These are phyloP conservation scores for Pyrocoelia pectoralis DNA, from an alignment of 2,888 invertebrate genomes.

Conservation along the genomic window DNA sequence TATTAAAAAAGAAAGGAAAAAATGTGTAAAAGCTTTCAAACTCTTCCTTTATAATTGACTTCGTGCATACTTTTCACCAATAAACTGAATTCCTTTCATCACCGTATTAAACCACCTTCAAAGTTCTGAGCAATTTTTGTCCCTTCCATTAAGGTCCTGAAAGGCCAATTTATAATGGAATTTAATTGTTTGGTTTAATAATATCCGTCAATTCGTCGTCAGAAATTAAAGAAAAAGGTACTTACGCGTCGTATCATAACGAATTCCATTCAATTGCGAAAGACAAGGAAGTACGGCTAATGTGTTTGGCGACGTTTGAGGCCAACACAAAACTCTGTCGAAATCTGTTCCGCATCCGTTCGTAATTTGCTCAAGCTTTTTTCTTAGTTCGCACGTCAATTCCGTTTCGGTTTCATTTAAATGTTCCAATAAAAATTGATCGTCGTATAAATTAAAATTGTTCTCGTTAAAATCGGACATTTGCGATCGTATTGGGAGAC, in stretches of 20 bases:
- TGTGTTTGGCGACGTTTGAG: conserved; percentile 73
- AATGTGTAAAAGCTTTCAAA: too few species aligned
- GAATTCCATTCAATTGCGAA: conserved; percentile 76
- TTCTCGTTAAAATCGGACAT: background rate
- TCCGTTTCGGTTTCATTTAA: conserved; percentile 40
- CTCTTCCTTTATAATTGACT: too few species aligned
- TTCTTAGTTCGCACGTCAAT: conserved; percentile 40
- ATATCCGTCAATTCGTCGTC: background rate
- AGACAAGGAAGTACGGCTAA: conserved; percentile 78
- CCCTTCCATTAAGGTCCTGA: background rate
- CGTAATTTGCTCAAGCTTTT: conserved; percentile 29
- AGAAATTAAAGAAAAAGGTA: conserved; percentile 48
- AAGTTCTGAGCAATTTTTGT: too few species aligned
- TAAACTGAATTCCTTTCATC: too few species aligned
- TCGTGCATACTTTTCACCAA: background rate
- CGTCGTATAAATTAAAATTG: conserved; percentile 8
- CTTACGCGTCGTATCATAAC: conserved; percentile 83
- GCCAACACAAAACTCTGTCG: conserved; percentile 84
- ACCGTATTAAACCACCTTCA: too few species aligned
- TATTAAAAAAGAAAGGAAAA: too few species aligned
- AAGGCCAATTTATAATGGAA: background rate
- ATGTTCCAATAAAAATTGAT: conserved; percentile 18
- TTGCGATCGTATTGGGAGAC: background rate
- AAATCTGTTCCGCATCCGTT: conserved; percentile 42
- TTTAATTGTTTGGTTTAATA: background rate